Evolutionary conservation across 2,113 vertebrate species (phyloP).

Genomic region (Xyrauchen texanus): DNA sequence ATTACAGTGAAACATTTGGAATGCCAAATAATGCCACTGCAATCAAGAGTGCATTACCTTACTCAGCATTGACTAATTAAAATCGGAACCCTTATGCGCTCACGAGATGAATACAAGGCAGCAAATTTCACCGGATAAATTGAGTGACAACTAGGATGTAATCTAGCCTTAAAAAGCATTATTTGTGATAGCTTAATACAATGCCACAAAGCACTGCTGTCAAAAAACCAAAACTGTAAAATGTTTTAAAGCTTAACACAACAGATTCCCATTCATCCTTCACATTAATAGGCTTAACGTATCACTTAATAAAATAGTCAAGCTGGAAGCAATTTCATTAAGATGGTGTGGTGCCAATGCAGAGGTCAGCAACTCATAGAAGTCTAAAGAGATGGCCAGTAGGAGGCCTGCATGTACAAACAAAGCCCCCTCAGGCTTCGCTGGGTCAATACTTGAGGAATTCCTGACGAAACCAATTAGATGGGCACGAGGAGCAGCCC

Average conservation of each 20-base stretch:
- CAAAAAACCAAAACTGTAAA: no score
- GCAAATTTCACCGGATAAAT: no score
- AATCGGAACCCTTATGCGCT: background rate
- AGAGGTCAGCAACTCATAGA: conserved; percentile 40
- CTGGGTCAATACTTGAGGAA: conserved; percentile 52
- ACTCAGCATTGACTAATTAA: background rate
- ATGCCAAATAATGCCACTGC: background rate
- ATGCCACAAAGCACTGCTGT: no score
- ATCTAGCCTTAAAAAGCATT: no score
- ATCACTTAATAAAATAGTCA: conserved; percentile 3
- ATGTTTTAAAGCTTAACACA: no score
- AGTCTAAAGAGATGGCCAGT: conserved; percentile 43
- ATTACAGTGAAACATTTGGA: background rate
- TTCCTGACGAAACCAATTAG: conserved; percentile 57
- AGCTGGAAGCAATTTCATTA: conserved; percentile 28
- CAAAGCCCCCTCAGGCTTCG: conserved; percentile 34
- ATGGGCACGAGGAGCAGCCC: conserved; percentile 47
- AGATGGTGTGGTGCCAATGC: conserved; percentile 29
- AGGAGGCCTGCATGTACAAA: conserved; percentile 48
- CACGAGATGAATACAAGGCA: background rate
- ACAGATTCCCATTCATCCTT: background rate
- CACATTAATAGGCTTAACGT: background rate
- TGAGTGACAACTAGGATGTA: no score
- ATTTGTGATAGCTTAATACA: no score
- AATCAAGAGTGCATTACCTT: no score